These are phyloP conservation scores for Chaetura pelagica DNA, from an alignment of 2,113 vertebrate species.

Conservation along the genomic window DNA sequence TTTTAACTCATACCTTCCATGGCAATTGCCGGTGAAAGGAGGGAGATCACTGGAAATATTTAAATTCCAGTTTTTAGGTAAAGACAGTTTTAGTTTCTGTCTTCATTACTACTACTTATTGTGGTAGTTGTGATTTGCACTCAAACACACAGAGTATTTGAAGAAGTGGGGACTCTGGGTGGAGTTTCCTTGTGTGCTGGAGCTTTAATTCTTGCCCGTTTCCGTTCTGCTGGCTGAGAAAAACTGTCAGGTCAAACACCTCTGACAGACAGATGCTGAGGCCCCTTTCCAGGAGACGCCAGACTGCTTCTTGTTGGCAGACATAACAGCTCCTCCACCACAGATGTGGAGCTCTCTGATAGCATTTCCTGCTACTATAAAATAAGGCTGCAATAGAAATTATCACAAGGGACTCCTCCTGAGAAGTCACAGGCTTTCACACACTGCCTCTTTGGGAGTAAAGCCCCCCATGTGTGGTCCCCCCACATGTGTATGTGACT, in stretches of 20 bases:
- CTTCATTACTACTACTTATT: background rate
- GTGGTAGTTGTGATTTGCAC: background rate
- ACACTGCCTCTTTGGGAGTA: background rate
- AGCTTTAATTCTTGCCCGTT: background rate
- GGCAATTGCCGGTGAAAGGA: background rate
- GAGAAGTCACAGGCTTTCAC: background rate
- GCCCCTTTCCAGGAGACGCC: background rate
- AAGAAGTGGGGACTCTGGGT: background rate
- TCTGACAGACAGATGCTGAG: fast-evolving
- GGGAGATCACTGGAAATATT: background rate
- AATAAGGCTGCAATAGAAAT: background rate
- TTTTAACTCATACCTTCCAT: background rate
- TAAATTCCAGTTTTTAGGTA: background rate
- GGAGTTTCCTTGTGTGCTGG: background rate
- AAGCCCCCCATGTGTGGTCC: fast-evolving
- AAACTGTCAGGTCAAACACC: background rate
- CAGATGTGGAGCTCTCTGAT: background rate
- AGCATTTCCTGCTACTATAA: background rate
- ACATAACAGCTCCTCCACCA: background rate
- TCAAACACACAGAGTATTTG: fast-evolving
- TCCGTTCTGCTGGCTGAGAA: background rate
- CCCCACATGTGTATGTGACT: fast-evolving
- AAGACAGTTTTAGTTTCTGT: background rate
- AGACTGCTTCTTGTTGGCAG: background rate
- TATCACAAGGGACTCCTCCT: background rate